Base-by-base conservation (phyloP, 2,888 invertebrate species). In the Pantelozetes paolii region DNA sequence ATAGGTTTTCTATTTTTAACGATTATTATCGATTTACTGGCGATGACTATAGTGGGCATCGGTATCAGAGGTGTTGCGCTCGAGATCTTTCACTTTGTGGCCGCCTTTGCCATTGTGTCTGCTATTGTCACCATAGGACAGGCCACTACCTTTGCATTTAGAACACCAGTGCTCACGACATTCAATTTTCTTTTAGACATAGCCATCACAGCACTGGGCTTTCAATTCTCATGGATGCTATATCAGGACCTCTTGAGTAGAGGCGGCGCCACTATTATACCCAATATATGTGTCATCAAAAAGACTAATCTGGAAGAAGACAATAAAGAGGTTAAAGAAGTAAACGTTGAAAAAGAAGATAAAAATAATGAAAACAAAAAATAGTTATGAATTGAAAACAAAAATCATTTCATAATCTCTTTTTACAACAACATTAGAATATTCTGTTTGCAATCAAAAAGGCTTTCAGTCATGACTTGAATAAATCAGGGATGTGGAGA, bases 51-150 rank as follows among this genome's bases (percentile, higher is more conserved):
- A 57, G 3, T 23, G 57, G 57, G 5, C 3, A 57, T 57, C 57
- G 57, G 57, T 23, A 57, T 57, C 11, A 57, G 57, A 57, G 57
- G 57, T 15, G 57, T 57, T n/a, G 57, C 57, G 1, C 57, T 57
- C 23, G 57, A 57, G 28, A 28, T 57, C 11, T 57, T 57, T 15
- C 57, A 57, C 57, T 57, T 57, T 15, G 57, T 57, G 57, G 57
- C 57, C 28, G 57, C 57, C 9, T 57, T 57, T 23, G 57, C 57
- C 11, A 57, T 57, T 3, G 57, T 57, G 57, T 11, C 57, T 2
- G 57, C 57, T 8, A 57, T 57, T 15, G 11, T 57, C 6, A 57
- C 57, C 57, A 57, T 57, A 18, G 57, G 57, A 57, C 57, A 57
- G 57, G 57, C 57, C 5, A 23, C 57, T 23, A 57, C 57, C 23